phyloP scores from a whole-genome alignment of 2,113 vertebrate genomes.

The Athene cunicularia region DNA sequence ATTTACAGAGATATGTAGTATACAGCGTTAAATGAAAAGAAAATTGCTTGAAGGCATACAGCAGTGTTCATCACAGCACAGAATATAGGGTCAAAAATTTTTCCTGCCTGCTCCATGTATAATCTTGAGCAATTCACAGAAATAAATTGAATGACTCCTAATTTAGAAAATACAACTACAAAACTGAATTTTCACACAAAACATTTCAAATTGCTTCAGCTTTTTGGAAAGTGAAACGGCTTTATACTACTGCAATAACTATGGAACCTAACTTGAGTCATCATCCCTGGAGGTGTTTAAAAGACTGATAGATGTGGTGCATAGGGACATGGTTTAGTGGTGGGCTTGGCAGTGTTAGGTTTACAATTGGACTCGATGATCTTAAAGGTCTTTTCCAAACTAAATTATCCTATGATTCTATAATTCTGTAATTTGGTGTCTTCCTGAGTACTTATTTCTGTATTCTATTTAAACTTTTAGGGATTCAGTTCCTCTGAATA shows the following conservation, averaged over 20 bases:
- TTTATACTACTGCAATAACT: background rate
- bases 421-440: background rate
- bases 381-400: background rate
- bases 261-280: background rate
- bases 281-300: background rate
- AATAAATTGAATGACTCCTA: background rate
- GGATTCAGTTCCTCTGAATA: background rate
- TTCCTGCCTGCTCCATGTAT: background rate
- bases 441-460: background rate
- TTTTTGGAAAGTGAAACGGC: background rate
- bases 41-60: background rate
- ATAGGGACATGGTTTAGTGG: too few relatives aligned
- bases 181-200: background rate
- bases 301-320: background rate
- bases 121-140: background rate
- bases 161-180: background rate
- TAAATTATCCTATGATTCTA: background rate
- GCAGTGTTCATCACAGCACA: background rate
- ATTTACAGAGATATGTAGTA: background rate
- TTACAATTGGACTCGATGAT: background rate
- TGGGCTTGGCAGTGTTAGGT: background rate
- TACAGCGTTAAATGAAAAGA: background rate
- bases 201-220: background rate
- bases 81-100: background rate
- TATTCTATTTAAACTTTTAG: background rate